Percentiles rank a stretch among this genome's conserved stretches.
These are phyloP conservation scores for Nudaria mundana DNA, from an alignment of 2,888 invertebrate genomes.

Conservation along the genomic window DNA sequence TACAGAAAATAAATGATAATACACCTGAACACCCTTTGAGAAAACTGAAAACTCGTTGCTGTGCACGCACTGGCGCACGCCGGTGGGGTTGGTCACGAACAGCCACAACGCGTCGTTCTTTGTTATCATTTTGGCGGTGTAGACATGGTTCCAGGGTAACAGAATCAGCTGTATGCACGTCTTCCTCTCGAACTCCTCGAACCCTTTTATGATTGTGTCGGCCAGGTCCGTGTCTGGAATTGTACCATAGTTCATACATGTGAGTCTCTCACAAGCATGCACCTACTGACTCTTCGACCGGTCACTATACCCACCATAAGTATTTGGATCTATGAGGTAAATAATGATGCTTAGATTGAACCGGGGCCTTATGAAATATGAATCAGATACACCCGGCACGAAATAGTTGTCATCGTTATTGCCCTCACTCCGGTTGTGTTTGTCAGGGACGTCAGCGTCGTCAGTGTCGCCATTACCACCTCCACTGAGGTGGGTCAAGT, in stretches of 20 bases:
- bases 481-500: no score
- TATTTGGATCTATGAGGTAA: constrained; percentile 63
- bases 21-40: constrained; percentile 67
- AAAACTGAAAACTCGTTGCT: constrained; percentile 59
- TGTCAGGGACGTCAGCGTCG: no score
- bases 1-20: no score
- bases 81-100: constrained; percentile 66
- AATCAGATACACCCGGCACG: no score
- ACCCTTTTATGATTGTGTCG: constrained; percentile 53
- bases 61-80: constrained; percentile 68
- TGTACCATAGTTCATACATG: no score
- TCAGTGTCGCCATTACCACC: no score
- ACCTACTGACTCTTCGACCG: no score
- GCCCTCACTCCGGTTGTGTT: no score
- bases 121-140: constrained; percentile 55
- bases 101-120: constrained; percentile 58
- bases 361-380: constrained; percentile 39
- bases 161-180: constrained; percentile 67
- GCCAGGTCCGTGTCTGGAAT: constrained; percentile 48
- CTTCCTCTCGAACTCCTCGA: constrained; percentile 64
- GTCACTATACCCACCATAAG: constrained; percentile 67
- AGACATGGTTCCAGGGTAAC: constrained; percentile 57
- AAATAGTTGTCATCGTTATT: no score
- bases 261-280: no score
- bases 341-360: constrained; percentile 65